These are phyloP conservation scores for Hydractinia echinata DNA, from an alignment of 30 jellyfish, hydroid and myxozoan genomes.

Conservation along the genomic window DNA sequence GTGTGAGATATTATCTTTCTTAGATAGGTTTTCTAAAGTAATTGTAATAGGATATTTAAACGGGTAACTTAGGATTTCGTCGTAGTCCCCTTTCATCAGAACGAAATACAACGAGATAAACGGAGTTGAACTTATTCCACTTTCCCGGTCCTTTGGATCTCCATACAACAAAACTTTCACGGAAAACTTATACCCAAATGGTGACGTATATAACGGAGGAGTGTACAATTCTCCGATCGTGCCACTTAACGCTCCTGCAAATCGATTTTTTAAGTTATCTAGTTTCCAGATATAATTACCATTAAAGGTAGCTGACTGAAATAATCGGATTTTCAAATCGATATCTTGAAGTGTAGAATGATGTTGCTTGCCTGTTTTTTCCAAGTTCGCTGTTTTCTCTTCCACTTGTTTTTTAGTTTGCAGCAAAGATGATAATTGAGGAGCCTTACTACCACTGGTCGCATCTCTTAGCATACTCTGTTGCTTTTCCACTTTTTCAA, in stretches of 20 bases:
- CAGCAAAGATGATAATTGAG: neutral
- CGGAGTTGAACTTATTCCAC: constrained; percentile 17
- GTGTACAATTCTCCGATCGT: constrained; percentile 49
- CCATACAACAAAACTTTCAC: constrained; percentile 53
- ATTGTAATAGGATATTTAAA: constrained; percentile 45
- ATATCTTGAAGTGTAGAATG: constrained; percentile 35
- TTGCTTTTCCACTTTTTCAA: neutral
- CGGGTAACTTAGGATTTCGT: constrained; percentile 56
- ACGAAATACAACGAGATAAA: constrained; percentile 53
- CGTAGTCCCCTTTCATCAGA: constrained; percentile 59
- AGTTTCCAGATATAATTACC: constrained; percentile 76
- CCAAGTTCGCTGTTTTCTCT: constrained; percentile 27
- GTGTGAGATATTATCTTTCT: neutral
- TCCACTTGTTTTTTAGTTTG: neutral
- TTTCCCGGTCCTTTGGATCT: constrained; percentile 24
- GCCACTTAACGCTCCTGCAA: constrained; percentile 54
- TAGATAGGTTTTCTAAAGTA: constrained; percentile 21
- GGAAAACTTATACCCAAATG: constrained; percentile 59
- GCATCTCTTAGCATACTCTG: neutral
- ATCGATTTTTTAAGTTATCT: constrained; percentile 50
- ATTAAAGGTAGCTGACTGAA: constrained; percentile 57
- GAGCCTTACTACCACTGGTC: neutral
- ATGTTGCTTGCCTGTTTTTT: constrained; percentile 33
- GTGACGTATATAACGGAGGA: constrained; percentile 55
- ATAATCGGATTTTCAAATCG: constrained; percentile 44